A percentile compares a stretch with the other conserved stretches of the same genome.
phyloP scores from a whole-genome alignment of 2,888 invertebrate genomes.

The Leptinotarsa juncta region DNA sequence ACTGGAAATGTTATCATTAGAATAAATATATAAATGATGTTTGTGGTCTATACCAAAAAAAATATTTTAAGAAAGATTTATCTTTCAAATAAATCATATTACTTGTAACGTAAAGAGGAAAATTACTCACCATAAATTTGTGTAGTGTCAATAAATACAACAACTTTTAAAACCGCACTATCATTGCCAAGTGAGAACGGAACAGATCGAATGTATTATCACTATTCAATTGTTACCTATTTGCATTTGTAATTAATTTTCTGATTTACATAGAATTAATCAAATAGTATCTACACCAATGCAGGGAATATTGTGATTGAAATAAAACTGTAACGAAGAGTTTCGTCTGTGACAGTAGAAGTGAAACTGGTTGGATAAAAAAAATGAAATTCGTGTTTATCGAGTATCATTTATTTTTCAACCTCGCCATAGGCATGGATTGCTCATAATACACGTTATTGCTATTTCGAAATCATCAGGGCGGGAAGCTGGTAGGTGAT shows the following conservation, averaged over 20 bases:
- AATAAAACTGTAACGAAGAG: neutral
- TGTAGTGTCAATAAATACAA: neutral
- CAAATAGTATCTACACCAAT: neutral
- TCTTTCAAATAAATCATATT: too few species aligned
- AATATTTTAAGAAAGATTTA: too few species aligned
- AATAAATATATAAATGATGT: too few species aligned
- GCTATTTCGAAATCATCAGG: too few species aligned
- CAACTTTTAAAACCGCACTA: constrained; percentile 5
- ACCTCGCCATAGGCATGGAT: too few species aligned
- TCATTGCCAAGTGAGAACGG: neutral
- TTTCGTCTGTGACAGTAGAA: neutral
- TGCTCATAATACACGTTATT: too few species aligned
- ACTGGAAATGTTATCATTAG: too few species aligned
- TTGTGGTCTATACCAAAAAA: too few species aligned
- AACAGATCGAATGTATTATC: neutral
- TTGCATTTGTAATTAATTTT: constrained; percentile 21
- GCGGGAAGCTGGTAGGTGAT: too few species aligned
- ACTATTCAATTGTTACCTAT: constrained; percentile 4
- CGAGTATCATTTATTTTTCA: too few species aligned
- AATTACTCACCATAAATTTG: neutral
- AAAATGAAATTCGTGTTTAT: too few species aligned
- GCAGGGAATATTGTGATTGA: neutral
- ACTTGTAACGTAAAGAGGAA: neutral
- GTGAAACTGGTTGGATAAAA: too few species aligned
- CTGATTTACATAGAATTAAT: constrained; percentile 18